Percentiles rank a stretch among this genome's conserved stretches.
Conservation (phyloP, 2,888 invertebrate species). For the Eupithecia exiguata region DNA sequence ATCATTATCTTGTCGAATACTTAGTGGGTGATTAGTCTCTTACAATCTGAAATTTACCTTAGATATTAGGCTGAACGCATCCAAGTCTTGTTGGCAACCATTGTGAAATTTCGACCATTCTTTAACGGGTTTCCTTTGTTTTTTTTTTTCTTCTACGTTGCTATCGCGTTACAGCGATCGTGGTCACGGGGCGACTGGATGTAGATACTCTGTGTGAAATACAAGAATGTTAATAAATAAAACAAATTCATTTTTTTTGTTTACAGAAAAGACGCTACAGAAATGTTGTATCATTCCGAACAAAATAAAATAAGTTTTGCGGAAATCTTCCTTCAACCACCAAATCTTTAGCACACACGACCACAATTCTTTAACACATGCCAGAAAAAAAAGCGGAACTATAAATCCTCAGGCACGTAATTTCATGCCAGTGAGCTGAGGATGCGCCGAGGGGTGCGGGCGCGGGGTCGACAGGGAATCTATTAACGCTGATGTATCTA, state of each 20-base stretch:
- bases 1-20: too few species aligned
- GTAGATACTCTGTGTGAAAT: too few species aligned
- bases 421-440: conserved; percentile 35
- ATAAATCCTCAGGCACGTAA: conserved; percentile 33
- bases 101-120: background rate
- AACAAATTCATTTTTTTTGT: too few species aligned
- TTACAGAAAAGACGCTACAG: too few species aligned
- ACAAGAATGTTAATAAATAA: too few species aligned
- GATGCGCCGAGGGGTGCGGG: background rate
- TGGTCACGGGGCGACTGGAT: too few species aligned
- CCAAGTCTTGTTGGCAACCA: background rate
- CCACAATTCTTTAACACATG: conserved; percentile 4
- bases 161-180: too few species aligned
- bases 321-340: background rate
- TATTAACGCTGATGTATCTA: conserved; percentile 30
- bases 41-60: too few species aligned
- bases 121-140: too few species aligned
- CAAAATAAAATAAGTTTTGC: background rate
- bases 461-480: conserved; percentile 16
- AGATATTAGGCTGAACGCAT: background rate
- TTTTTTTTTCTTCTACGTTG: too few species aligned
- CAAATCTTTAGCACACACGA: background rate
- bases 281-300: background rate
- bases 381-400: conserved; percentile 21
- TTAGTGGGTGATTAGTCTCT: too few species aligned